Conservation (phyloP, 1,140 invertebrate species). For the Rhopalosiphum maidis region DNA sequence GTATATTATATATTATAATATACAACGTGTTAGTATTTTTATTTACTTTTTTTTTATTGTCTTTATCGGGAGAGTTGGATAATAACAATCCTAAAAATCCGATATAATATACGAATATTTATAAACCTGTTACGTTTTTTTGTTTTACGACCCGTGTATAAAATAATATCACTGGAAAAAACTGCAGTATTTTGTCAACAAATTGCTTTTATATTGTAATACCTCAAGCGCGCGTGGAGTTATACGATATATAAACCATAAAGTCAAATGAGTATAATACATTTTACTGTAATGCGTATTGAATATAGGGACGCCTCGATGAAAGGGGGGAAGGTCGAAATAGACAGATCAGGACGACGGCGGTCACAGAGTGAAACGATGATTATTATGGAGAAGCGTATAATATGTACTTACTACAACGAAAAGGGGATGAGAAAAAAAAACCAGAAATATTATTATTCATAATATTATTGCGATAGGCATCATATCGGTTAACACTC, state of each 20-base stretch:
- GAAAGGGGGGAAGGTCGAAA: not conserved
- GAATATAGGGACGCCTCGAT: not conserved
- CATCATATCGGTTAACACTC: too few species aligned
- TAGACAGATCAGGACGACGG: not conserved
- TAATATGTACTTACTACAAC: not conserved
- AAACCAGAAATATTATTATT: slow-evolving; percentile 16
- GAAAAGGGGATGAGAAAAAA: not conserved
- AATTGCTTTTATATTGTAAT: not conserved
- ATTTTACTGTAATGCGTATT: not conserved
- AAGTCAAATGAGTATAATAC: not conserved
- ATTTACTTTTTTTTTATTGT: slow-evolving; percentile 8
- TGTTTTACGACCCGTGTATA: not conserved
- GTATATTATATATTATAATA: not conserved
- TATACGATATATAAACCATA: too few species aligned
- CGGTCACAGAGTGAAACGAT: not conserved
- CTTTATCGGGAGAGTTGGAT: not conserved
- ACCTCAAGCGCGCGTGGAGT: not conserved
- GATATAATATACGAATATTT: slow-evolving; percentile 13
- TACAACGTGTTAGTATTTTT: slow-evolving; percentile 4
- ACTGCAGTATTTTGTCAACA: slow-evolving; percentile 1
- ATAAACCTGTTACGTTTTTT: slow-evolving; percentile 21
- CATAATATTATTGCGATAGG: not conserved
- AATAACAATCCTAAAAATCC: slow-evolving; percentile 18
- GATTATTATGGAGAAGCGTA: not conserved
- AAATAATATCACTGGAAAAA: not conserved